Conservation (phyloP, 2,888 invertebrate species). For the Hirtodrosophila alboralis region DNA sequence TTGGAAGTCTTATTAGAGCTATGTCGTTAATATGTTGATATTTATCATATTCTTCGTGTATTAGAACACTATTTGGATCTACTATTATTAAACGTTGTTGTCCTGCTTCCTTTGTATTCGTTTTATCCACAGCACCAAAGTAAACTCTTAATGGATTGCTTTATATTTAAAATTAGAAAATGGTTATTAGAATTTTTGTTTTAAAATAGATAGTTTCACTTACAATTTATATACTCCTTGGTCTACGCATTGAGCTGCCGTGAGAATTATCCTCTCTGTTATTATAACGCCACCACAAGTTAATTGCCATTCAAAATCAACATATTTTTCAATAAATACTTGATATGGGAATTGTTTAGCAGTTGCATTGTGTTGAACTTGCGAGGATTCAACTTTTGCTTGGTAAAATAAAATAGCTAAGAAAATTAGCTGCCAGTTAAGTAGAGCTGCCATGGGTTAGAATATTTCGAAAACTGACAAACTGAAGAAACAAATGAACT, state of each 20-base stretch:
- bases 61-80: neutral
- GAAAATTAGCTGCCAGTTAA: neutral
- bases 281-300: conserved; percentile 12
- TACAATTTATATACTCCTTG: fast-evolving
- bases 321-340: conserved; percentile 2
- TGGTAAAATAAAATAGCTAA: neutral
- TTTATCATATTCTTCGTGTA: neutral
- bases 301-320: neutral
- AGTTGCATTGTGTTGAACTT: conserved; percentile 5
- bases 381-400: neutral
- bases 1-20: conserved; percentile 27
- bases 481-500: too few species aligned
- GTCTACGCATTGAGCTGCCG: conserved; percentile 38
- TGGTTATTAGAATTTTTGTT: too few species aligned
- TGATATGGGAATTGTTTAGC: conserved; percentile 29
- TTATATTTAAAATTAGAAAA: too few species aligned
- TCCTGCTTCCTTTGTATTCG: conserved; percentile 4
- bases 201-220: neutral
- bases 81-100: conserved; percentile 18
- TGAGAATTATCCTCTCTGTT: conserved; percentile 11
- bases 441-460: neutral
- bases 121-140: conserved; percentile 15
- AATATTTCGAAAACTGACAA: neutral
- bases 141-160: neutral
- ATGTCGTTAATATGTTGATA: neutral